Percentiles rank a stretch among this genome's conserved stretches.
These are phyloP conservation scores for Ischnura elegans DNA, from an alignment of 2,888 invertebrate genomes.

Conservation along the genomic window DNA sequence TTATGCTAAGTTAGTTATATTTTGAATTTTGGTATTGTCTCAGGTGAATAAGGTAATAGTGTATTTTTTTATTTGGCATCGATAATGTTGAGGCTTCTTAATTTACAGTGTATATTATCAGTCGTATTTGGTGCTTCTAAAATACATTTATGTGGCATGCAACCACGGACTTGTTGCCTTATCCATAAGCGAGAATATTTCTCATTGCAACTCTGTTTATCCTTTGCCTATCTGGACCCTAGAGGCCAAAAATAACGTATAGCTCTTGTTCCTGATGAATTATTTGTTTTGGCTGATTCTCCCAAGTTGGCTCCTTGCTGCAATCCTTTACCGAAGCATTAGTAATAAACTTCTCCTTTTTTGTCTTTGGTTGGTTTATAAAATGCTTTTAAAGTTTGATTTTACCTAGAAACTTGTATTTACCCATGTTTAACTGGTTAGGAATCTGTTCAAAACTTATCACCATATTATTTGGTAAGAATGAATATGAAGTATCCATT, in stretches of 20 bases:
- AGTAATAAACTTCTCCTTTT: background rate
- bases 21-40: conserved; percentile 19
- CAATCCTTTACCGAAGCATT: background rate
- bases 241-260: background rate
- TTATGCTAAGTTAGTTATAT: background rate
- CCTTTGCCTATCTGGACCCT: background rate
- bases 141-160: conserved; percentile 8
- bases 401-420: background rate
- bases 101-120: conserved; percentile 22
- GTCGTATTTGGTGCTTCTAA: conserved; percentile 43
- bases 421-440: background rate
- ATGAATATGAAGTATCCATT: background rate
- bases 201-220: background rate
- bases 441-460: background rate
- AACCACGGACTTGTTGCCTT: background rate
- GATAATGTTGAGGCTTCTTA: background rate
- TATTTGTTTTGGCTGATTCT: background rate
- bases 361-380: background rate
- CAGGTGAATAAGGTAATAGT: conserved; percentile 13
- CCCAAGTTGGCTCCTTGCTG: background rate
- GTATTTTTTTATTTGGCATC: conserved; percentile 6
- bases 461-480: background rate
- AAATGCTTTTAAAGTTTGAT: background rate
- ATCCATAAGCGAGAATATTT: background rate
- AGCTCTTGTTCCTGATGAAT: background rate